These are phyloP conservation scores for Macaria notata DNA, from an alignment of 2,888 invertebrate genomes.

Conservation along the genomic window DNA sequence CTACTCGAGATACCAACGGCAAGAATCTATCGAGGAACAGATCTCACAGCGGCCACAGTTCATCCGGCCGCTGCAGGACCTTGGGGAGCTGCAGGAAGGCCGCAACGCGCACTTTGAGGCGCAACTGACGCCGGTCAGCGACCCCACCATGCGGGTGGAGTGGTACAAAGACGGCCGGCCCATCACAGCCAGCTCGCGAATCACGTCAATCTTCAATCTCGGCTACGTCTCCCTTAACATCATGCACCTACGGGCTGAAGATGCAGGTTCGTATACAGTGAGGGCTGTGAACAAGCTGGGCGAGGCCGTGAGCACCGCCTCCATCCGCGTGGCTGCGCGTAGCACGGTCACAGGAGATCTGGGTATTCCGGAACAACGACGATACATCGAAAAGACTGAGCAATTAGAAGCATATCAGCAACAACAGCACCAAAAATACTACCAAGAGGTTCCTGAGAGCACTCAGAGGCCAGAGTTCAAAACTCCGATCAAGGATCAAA, in stretches of 20 bases:
- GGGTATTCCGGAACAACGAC: slow-evolving; percentile 94
- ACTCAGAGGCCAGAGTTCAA: slow-evolving; percentile 92
- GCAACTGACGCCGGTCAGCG: slow-evolving; percentile 95
- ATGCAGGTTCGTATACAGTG: slow-evolving; percentile 96
- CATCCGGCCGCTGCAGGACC: slow-evolving; percentile 92
- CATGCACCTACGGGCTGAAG: slow-evolving; percentile 98
- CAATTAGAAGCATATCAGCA: slow-evolving; percentile 94
- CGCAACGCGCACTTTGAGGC: slow-evolving; percentile 96
- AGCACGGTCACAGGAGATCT: slow-evolving; percentile 93
- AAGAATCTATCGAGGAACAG: slow-evolving; percentile 92
- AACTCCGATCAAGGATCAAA: slow-evolving; percentile 93
- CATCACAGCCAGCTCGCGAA: slow-evolving; percentile 98
- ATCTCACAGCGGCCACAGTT: slow-evolving; percentile 92
- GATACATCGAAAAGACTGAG: slow-evolving; percentile 95
- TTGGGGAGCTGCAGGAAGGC: slow-evolving; percentile 94
- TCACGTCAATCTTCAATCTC: slow-evolving; percentile 99
- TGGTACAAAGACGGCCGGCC: slow-evolving; percentile 98
- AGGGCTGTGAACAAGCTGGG: slow-evolving; percentile 95
- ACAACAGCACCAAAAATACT: slow-evolving; percentile 90
- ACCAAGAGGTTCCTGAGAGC: slow-evolving; percentile 91
- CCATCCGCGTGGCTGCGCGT: slow-evolving; percentile 88
- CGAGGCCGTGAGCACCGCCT: slow-evolving; percentile 93
- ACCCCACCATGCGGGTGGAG: slow-evolving; percentile 96
- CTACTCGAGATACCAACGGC: slow-evolving; percentile 92
- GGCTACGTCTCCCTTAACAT: slow-evolving; percentile 99